Evolutionary conservation across 2,113 vertebrate genomes (phyloP), one percentile per base, ranked within the genome.

Genomic region (Montifringilla adamsi): DNA sequence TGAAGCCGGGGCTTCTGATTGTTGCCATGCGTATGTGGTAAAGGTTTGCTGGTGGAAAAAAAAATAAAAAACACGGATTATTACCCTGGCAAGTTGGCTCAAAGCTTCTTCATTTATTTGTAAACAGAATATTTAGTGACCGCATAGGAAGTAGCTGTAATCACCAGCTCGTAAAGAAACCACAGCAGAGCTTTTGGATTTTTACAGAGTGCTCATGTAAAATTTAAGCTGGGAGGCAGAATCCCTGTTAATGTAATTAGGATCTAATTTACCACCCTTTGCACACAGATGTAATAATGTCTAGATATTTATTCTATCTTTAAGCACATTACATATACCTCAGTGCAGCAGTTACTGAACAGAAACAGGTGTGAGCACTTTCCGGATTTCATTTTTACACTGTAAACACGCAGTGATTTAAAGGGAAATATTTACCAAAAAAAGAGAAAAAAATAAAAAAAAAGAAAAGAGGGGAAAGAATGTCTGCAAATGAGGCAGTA

Each of bases 211-310:
- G 98, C 97, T 98, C 98, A 98, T 97, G 98, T 98, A 98, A 98
- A 98, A 99, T 98, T 98, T 98, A 98, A 98, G 98, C 98, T 99
- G 98, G 98, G 98, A 99, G 98, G 98, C 98, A 98, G 98, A 99
- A 98, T 99, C 97, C 97, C 98, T 98, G 98, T 99, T 99, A 99
- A 99, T 99, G 98, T 99, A 99, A 99, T 99, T 99, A 99, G 98
- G 98, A 98, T 97, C 97, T 99, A 99, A 99, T 99, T 99, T 99
- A 99, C 98, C 98, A 98, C 98, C 98, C 98, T 98, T 98, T 97
- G 98, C 98, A 98, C 98, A 98, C 98, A 99, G 98, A 99, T 99
- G 98, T 98, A 99, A 98, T 98, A 97, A 98, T 98, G 98, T 98
- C 98, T 96, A 97, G 98, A 98, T 98, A 98, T 97, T 96, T 97